A percentile compares a stretch with the other conserved stretches of the same genome.
phyloP scores from a whole-genome alignment of 1,140 invertebrate genomes.

The Hyposmocoma kahamanoa region DNA sequence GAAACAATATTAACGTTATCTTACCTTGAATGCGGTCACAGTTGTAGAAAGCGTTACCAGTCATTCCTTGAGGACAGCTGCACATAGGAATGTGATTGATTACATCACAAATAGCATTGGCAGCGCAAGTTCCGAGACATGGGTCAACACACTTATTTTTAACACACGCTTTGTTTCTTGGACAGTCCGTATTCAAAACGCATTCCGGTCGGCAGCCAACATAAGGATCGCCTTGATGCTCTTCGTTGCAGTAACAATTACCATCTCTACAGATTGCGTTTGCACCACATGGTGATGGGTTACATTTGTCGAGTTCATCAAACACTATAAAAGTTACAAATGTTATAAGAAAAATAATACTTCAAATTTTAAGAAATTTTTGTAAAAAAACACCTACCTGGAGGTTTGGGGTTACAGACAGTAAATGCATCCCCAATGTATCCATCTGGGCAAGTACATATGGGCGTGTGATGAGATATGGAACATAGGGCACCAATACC shows the following conservation, averaged over 20 bases:
- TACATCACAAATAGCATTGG: slow-evolving; percentile 79
- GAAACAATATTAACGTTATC: not conserved
- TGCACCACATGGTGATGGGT: slow-evolving; percentile 81
- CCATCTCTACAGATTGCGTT: slow-evolving; percentile 77
- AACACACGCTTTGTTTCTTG: slow-evolving; percentile 79
- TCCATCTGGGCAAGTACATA: slow-evolving; percentile 81
- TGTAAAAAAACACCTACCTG: slow-evolving; percentile 34
- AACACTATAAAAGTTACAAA: slow-evolving; percentile 17
- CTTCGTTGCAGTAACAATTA: slow-evolving; percentile 77
- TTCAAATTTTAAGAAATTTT: no score
- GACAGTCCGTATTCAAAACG: slow-evolving; percentile 80
- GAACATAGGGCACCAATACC: slow-evolving; percentile 80
- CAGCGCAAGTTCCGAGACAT: slow-evolving; percentile 80
- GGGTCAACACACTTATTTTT: slow-evolving; percentile 82
- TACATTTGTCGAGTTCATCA: slow-evolving; percentile 44
- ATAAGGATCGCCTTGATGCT: slow-evolving; percentile 82
- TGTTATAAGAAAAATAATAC: no score
- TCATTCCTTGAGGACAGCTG: slow-evolving; percentile 77
- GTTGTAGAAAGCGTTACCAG: slow-evolving; percentile 77
- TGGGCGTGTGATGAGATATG: slow-evolving; percentile 81
- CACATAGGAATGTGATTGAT: slow-evolving; percentile 82
- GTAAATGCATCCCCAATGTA: slow-evolving; percentile 83
- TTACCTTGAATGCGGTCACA: slow-evolving; percentile 58
- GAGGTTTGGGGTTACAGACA: slow-evolving; percentile 71
- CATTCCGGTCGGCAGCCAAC: slow-evolving; percentile 81